phyloP scores from a whole-genome alignment of 2,888 invertebrate species.

The Platycheirus albimanus region DNA sequence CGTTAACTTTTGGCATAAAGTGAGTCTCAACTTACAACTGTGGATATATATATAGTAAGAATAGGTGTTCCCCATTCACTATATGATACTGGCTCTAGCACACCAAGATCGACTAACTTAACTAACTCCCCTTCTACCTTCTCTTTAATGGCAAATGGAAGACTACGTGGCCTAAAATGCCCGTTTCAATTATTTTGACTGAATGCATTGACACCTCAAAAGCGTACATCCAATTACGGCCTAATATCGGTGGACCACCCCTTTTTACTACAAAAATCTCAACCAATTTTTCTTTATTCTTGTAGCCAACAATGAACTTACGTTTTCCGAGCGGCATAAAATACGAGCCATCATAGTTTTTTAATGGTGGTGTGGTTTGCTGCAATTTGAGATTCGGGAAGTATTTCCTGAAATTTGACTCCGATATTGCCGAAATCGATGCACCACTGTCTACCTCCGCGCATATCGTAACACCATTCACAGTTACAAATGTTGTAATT shows the following conservation, averaged over 20 bases:
- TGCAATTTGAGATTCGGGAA: background rate
- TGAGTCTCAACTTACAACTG: background rate
- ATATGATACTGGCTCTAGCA: slow-evolving; percentile 38
- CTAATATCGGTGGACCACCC: slow-evolving; percentile 27
- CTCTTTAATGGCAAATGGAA: slow-evolving; percentile 42
- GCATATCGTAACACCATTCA: background rate
- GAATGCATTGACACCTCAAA: background rate
- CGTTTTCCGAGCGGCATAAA: slow-evolving; percentile 18
- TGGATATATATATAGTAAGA: slow-evolving; percentile 25
- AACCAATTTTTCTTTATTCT: slow-evolving; percentile 9
- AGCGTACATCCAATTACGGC: slow-evolving; percentile 13
- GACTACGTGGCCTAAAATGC: slow-evolving; percentile 16
- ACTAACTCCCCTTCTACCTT: slow-evolving; percentile 34
- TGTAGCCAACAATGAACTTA: slow-evolving; percentile 27
- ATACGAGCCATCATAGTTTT: background rate
- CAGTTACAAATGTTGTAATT: background rate
- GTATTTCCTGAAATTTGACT: background rate
- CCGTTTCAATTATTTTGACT: background rate
- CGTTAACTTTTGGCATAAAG: slow-evolving; percentile 25
- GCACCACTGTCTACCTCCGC: background rate
- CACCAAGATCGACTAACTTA: slow-evolving; percentile 19
- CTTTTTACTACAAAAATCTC: slow-evolving; percentile 27
- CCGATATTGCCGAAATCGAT: background rate
- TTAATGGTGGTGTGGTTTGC: background rate
- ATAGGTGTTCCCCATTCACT: slow-evolving; percentile 26